Evolutionary conservation across 2,797 vertebrate genomes (phyloP).

Genomic region (Eulemur mongoz): DNA sequence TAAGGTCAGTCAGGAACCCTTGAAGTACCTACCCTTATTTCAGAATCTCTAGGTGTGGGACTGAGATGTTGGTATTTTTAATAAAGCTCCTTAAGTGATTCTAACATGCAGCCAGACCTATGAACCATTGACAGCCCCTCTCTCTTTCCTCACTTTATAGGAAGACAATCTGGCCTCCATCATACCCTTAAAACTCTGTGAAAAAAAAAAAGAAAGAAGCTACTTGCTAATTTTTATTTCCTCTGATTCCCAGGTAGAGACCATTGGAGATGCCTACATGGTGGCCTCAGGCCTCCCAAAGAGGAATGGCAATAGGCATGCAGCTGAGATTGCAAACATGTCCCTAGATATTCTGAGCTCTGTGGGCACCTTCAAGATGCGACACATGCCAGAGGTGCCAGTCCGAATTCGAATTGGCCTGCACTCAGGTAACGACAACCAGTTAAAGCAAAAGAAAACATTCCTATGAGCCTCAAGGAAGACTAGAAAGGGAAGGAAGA

Average conservation of each 20-base stretch:
- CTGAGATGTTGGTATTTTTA: constrained; percentile 37
- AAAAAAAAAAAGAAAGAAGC: background rate
- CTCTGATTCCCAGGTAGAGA: constrained; percentile 73
- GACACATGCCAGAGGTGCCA: constrained; percentile 93
- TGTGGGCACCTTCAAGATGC: constrained; percentile 93
- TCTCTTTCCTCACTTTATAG: background rate
- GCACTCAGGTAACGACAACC: constrained; percentile 89
- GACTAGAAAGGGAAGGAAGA: background rate
- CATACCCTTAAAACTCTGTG: background rate
- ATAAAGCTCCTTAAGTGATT: constrained; percentile 86
- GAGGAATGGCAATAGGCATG: constrained; percentile 90
- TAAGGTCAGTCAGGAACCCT: background rate
- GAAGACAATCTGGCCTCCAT: background rate
- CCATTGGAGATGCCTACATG: constrained; percentile 91
- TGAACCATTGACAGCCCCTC: background rate
- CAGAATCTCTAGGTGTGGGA: background rate
- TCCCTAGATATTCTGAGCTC: constrained; percentile 94
- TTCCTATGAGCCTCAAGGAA: background rate
- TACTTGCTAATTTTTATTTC: constrained; percentile 28
- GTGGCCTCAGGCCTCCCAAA: constrained; percentile 93
- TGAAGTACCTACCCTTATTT: background rate
- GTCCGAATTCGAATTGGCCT: constrained; percentile 92
- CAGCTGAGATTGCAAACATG: constrained; percentile 94
- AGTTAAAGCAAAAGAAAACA: constrained; percentile 16
- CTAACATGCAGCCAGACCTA: constrained; percentile 77